Evolutionary conservation across 2,888 invertebrate species (phyloP).

Genomic region (Papilio elwesi): DNA sequence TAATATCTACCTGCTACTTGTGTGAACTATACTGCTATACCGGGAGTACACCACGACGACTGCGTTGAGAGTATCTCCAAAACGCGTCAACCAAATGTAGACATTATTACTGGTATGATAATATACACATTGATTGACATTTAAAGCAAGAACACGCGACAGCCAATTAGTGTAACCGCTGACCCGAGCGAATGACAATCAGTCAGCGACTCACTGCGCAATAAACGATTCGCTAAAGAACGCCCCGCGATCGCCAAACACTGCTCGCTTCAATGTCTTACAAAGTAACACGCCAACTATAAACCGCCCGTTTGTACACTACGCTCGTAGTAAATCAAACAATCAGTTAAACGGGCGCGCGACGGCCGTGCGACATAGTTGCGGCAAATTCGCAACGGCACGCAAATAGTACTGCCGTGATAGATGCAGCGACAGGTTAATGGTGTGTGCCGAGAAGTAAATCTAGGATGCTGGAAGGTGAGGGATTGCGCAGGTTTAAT

Average conservation of each 20-base stretch:
- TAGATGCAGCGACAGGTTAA: slow-evolving; percentile 62
- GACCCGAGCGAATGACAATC: slow-evolving; percentile 5
- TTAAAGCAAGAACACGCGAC: not conserved
- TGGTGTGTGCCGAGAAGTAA: slow-evolving; percentile 62
- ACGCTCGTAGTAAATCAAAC: slow-evolving; percentile 34
- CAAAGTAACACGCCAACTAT: slow-evolving; percentile 28
- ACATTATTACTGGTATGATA: no score
- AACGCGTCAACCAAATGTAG: no score
- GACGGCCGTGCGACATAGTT: slow-evolving; percentile 47
- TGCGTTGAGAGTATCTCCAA: no score
- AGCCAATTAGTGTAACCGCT: slow-evolving; percentile 5
- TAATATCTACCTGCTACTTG: no score
- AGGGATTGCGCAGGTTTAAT: slow-evolving; percentile 54
- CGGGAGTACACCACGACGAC: no score
- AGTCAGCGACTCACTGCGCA: not conserved
- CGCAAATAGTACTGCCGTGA: slow-evolving; percentile 52
- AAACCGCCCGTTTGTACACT: slow-evolving; percentile 18
- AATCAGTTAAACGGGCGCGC: slow-evolving; percentile 41
- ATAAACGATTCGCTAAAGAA: not conserved
- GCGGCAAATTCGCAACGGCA: slow-evolving; percentile 55
- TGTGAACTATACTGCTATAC: no score
- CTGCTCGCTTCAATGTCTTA: slow-evolving; percentile 11
- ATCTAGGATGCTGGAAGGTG: slow-evolving; percentile 59
- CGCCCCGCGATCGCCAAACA: slow-evolving; percentile 12
- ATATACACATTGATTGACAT: not conserved